Evolutionary conservation across 2,797 vertebrate genomes (phyloP).

Genomic region (Sparidentex hasta): DNA sequence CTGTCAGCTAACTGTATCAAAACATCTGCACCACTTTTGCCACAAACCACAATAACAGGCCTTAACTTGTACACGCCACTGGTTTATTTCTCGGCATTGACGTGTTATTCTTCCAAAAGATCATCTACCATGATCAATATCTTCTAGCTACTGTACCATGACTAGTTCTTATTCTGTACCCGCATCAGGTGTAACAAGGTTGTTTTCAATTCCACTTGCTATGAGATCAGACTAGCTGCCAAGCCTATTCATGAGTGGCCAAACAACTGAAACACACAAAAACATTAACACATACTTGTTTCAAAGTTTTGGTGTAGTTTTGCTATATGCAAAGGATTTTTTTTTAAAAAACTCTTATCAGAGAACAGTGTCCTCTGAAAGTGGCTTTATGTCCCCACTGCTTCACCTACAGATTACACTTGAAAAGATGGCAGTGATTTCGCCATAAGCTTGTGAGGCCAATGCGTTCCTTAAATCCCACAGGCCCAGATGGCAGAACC

Average conservation of each 20-base stretch:
- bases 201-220: not conserved
- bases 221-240: not conserved
- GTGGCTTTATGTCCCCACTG: slow-evolving; percentile 11
- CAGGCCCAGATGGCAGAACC: slow-evolving; percentile 65
- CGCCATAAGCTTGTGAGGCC: slow-evolving; percentile 68
- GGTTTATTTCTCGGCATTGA: not conserved
- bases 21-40: not conserved
- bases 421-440: slow-evolving; percentile 44
- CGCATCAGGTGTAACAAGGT: not conserved
- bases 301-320: not conserved
- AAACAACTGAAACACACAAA: not conserved
- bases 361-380: not conserved
- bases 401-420: slow-evolving; percentile 51
- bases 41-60: not conserved
- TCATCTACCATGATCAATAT: no score
- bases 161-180: not conserved
- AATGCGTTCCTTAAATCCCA: slow-evolving; percentile 65
- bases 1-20: no score
- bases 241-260: not conserved
- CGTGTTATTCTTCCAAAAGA: not conserved
- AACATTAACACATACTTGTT: not conserved
- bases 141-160: no score
- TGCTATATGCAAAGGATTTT: not conserved
- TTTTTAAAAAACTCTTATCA: no score
- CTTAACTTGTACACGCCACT: not conserved